Base-by-base conservation (phyloP, 2,888 invertebrate genomes). In the Cetonia aurata region DNA sequence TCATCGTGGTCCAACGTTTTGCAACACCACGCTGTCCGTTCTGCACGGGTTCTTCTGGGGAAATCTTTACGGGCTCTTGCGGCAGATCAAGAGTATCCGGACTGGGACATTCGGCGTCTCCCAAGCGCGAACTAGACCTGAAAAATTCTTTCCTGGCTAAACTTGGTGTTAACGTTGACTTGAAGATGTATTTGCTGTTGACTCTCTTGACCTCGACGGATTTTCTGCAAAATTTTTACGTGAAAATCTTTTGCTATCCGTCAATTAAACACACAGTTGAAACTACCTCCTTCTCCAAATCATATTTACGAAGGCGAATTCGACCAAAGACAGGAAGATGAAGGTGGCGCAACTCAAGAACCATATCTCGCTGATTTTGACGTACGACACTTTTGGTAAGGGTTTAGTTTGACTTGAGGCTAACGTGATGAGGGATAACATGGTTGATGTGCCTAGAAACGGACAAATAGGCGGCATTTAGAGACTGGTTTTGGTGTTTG, bases 311-410 rank as follows among this genome's bases (percentile, higher is more conserved):
- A 95, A 95, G 4, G 95, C 95, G 80, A 95, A 95, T 82, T 95
- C 95, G 0, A 94, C 91, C 80, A 95, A 88, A 12, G 94, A 94
- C 15, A 92, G 91, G 83, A 95, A 95, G 75, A 95, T 93, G 79
- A 95, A 95, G 53, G 92, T 90, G 1, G 92, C 93, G 80, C 95
- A 95, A 3, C 92, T 94, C 67, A 96, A 85, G 83, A 95, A 95
- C 95, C 95, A 96, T 73, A 95, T 92, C 84, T 96, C 95, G 73
- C 94, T 94, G 3, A 94, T 93, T 85, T 95, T 96, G 73, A 95
- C 94, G 80, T 95, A 95, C 1, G 95, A 95, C 17, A 95, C 95
- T 84, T 95, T 95, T 0, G 95, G 95, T 72, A 95, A 84, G 8
- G 93, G 93, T 84, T 94, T 94, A 57, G 93, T 93, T 78, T 94